A percentile compares a stretch with the other conserved stretches of the same genome.
Conservation (phyloP, 2,888 invertebrate genomes). For the Desoria tigrina region DNA sequence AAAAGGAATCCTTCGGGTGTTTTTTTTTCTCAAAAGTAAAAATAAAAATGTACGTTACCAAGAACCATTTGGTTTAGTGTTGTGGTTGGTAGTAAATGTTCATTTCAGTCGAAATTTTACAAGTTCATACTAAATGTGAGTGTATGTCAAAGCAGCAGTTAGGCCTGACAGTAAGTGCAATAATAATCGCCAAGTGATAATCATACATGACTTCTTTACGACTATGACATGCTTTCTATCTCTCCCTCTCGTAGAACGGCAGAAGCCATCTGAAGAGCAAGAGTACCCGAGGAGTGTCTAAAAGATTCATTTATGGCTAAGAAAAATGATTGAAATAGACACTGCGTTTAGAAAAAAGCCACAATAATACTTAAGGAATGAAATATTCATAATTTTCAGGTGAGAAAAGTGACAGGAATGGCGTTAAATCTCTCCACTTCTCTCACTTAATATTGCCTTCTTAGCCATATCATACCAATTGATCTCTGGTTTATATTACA, state of each 20-base stretch:
- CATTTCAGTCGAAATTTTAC: neutral
- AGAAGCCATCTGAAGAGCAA: too few relatives aligned
- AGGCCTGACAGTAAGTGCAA: constrained; percentile 46
- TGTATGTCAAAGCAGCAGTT: constrained; percentile 35
- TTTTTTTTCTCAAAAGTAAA: too few relatives aligned
- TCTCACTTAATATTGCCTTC: neutral
- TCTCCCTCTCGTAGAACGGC: too few relatives aligned
- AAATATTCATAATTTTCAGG: constrained; percentile 45
- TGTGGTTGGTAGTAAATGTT: too few relatives aligned
- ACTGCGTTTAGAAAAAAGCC: neutral
- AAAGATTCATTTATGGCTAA: too few relatives aligned
- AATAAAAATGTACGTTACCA: too few relatives aligned
- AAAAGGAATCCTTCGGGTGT: too few relatives aligned
- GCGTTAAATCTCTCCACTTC: constrained; percentile 19
- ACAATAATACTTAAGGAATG: constrained; percentile 23
- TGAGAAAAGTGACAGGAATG: constrained; percentile 44
- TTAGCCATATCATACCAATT: constrained; percentile 4
- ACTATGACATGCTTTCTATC: constrained; percentile 7
- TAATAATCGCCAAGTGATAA: constrained; percentile 50
- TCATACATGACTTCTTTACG: constrained; percentile 50
- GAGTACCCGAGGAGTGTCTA: too few relatives aligned
- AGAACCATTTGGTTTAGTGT: too few relatives aligned
- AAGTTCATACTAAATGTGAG: constrained; percentile 3
- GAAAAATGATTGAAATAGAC: neutral
- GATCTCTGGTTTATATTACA: constrained; percentile 9